phyloP scores from a whole-genome alignment of 2,113 vertebrate species.

The Cephalopterus ornatus region DNA sequence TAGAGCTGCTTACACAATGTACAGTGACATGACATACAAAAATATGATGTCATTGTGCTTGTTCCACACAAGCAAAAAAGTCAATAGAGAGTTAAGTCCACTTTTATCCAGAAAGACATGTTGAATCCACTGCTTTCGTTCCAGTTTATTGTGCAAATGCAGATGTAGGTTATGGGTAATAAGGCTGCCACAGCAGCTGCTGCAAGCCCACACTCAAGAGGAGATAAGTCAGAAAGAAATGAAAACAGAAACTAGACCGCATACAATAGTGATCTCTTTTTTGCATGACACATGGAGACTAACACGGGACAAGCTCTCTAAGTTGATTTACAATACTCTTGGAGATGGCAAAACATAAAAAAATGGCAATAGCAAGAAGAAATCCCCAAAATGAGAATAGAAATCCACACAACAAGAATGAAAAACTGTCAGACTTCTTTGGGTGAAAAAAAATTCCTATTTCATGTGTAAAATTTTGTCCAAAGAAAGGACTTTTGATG shows the following conservation, averaged over 20 bases:
- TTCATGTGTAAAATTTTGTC: neutral
- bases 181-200: neutral
- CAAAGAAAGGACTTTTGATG: neutral
- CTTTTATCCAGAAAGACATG: neutral
- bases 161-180: neutral
- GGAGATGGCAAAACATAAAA: neutral
- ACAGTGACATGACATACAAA: neutral
- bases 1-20: neutral
- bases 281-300: neutral
- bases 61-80: neutral
- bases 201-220: neutral
- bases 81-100: neutral
- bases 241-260: neutral
- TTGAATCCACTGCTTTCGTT: neutral
- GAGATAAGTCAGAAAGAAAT: neutral
- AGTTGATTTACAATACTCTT: neutral
- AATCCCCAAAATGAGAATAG: neutral
- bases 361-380: neutral
- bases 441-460: neutral
- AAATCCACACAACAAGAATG: neutral
- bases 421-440: neutral
- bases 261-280: neutral
- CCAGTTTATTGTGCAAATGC: neutral
- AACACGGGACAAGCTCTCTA: neutral
- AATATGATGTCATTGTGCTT: neutral